phyloP scores from a whole-genome alignment of 2,888 invertebrate genomes.

The Drosophila fungiperda region DNA sequence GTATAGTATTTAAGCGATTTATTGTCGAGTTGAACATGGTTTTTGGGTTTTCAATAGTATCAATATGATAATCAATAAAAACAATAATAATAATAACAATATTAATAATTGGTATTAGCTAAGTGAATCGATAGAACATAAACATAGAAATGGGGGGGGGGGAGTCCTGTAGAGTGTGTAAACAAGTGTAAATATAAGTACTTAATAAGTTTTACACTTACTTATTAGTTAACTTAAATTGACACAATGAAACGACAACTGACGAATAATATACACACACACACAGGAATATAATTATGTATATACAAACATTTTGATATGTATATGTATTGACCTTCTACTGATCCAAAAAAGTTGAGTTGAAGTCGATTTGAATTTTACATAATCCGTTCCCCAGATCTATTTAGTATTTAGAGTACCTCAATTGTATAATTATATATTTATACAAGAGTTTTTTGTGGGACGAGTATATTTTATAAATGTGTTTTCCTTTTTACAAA shows the following conservation, averaged over 20 bases:
- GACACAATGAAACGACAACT: slow-evolving; percentile 37
- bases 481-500: not conserved
- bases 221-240: slow-evolving; percentile 55
- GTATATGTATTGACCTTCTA: not conserved
- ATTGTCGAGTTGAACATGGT: slow-evolving; percentile 4
- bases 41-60: not conserved
- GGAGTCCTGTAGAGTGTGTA: slow-evolving; percentile 13
- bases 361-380: not conserved
- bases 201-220: slow-evolving; percentile 49
- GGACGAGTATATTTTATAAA: not conserved
- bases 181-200: slow-evolving; percentile 37
- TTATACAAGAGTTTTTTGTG: not conserved
- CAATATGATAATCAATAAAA: not conserved
- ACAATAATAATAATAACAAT: not conserved
- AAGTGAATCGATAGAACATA: not conserved
- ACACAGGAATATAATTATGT: slow-evolving; percentile 29
- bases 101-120: not conserved
- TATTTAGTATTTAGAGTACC: not conserved
- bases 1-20: not conserved
- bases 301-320: slow-evolving; percentile 21
- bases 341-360: not conserved
- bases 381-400: not conserved
- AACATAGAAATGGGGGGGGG: not conserved
- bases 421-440: not conserved
- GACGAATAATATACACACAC: slow-evolving; percentile 19